Evolutionary conservation across 2,797 vertebrate species (phyloP).

Genomic region (Mastacembelus armatus): DNA sequence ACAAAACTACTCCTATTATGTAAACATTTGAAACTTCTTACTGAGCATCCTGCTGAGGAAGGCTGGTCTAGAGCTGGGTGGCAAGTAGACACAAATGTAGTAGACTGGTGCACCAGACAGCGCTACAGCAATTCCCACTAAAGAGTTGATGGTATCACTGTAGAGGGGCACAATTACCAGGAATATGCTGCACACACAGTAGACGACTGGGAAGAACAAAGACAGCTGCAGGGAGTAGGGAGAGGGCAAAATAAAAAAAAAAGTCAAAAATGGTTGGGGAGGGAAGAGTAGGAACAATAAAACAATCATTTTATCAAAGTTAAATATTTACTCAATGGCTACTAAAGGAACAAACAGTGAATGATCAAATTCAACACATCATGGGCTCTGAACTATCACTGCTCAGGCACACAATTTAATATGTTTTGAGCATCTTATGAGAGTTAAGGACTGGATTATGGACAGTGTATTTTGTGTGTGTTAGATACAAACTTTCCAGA

Average conservation of each 20-base stretch:
- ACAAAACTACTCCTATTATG: too few relatives aligned
- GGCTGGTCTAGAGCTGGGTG: constrained; percentile 81
- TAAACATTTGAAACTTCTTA: constrained; percentile 57
- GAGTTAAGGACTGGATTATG: too few relatives aligned
- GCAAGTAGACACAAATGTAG: constrained; percentile 82
- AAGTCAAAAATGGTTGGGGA: background rate
- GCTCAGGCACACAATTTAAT: background rate
- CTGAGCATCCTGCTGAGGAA: constrained; percentile 74
- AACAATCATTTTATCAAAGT: too few relatives aligned
- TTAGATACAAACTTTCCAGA: too few relatives aligned
- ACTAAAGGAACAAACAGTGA: background rate
- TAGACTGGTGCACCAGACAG: constrained; percentile 86
- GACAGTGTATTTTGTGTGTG: too few relatives aligned
- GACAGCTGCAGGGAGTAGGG: constrained; percentile 75
- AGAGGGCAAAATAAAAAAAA: background rate
- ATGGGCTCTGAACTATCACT: constrained; percentile 8
- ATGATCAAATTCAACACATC: constrained; percentile 19
- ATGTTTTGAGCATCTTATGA: too few relatives aligned
- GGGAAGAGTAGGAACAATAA: background rate
- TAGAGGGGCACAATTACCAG: constrained; percentile 88
- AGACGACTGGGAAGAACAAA: constrained; percentile 87
- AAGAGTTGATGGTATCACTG: constrained; percentile 87
- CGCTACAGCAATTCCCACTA: constrained; percentile 86
- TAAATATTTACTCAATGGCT: too few relatives aligned
- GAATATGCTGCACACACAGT: constrained; percentile 85